These are phyloP conservation scores for Drosophila rufa DNA, from an alignment of 1,140 invertebrate species.

Conservation along the genomic window DNA sequence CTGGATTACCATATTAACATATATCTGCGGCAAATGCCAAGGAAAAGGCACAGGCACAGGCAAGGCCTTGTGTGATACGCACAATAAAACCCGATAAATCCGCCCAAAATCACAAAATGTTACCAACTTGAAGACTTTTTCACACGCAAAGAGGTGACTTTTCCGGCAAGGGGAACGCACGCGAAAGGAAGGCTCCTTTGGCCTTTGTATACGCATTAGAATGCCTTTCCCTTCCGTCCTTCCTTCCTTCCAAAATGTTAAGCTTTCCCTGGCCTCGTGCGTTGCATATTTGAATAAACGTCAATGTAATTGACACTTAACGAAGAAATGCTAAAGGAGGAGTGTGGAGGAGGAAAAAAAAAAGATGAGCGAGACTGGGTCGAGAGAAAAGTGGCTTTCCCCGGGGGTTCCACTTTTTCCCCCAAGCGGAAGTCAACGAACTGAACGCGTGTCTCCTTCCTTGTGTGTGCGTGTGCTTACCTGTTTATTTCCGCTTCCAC, in stretches of 20 bases:
- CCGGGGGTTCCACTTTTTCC: constrained; percentile 8
- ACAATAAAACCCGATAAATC: constrained; percentile 82
- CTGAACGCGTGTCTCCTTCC: constrained; percentile 47
- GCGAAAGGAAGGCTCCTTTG: constrained; percentile 30
- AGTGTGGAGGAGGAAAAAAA: constrained; percentile 4
- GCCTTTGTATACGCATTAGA: constrained; percentile 35
- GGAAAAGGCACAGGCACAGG: constrained; percentile 48
- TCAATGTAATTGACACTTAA: constrained; percentile 84
- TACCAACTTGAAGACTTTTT: constrained; percentile 74
- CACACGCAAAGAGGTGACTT: constrained; percentile 66
- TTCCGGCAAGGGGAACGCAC: constrained; percentile 16
- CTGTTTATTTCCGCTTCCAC: constrained; percentile 59
- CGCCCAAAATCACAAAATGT: constrained; percentile 72
- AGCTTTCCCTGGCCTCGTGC: constrained; percentile 59
- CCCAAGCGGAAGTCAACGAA: constrained; percentile 43
- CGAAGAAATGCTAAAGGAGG: constrained; percentile 38
- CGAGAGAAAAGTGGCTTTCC: constrained; percentile 5
- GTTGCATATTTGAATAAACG: constrained; percentile 81
- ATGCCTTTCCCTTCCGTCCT: constrained; percentile 27
- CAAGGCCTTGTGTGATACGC: constrained; percentile 59
- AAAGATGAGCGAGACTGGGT: constrained; percentile 22
- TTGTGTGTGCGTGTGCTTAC: constrained; percentile 29
- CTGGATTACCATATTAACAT: constrained; percentile 71
- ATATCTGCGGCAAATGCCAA: constrained; percentile 75
- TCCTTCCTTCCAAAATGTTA: constrained; percentile 32